Conservation (phyloP, 2,888 invertebrate species). For the Apamea sordens region DNA sequence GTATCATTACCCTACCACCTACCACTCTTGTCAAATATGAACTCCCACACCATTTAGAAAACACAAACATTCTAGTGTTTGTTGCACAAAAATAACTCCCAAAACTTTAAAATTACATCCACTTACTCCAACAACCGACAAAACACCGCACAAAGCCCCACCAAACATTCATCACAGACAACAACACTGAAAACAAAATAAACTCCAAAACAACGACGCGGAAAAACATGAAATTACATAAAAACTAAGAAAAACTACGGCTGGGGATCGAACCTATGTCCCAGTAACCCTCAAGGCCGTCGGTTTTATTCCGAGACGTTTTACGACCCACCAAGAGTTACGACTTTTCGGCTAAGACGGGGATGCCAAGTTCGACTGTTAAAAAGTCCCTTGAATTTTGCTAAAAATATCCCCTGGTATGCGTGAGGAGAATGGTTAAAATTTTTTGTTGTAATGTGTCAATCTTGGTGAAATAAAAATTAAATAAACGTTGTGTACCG, state of each 20-base stretch:
- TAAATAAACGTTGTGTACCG: not conserved
- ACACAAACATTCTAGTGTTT: not conserved
- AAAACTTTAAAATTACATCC: slow-evolving; percentile 24
- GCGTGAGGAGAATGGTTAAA: slow-evolving; percentile 33
- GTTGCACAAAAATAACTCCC: not conserved
- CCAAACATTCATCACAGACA: slow-evolving; percentile 35
- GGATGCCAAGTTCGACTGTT: slow-evolving; percentile 55
- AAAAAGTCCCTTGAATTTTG: slow-evolving; percentile 61
- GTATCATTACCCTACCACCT: not conserved
- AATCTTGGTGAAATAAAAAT: slow-evolving; percentile 1
- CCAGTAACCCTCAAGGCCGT: slow-evolving; percentile 64
- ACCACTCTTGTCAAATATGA: too few relatives aligned
- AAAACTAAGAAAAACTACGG: slow-evolving; percentile 56
- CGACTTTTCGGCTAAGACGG: slow-evolving; percentile 54
- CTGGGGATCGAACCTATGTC: slow-evolving; percentile 61
- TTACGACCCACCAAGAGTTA: slow-evolving; percentile 66
- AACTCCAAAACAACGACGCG: slow-evolving; percentile 41
- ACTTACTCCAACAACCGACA: not conserved
- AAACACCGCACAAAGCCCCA: not conserved
- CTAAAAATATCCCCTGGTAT: slow-evolving; percentile 53
- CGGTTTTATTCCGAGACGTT: slow-evolving; percentile 65
- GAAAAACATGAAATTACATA: slow-evolving; percentile 59
- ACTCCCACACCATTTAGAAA: not conserved
- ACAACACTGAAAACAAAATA: slow-evolving; percentile 43
- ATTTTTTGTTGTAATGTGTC: slow-evolving; percentile 10